These are phyloP conservation scores for Cyanocitta stelleri DNA, from an alignment of 2,113 vertebrate genomes.

Conservation along the genomic window DNA sequence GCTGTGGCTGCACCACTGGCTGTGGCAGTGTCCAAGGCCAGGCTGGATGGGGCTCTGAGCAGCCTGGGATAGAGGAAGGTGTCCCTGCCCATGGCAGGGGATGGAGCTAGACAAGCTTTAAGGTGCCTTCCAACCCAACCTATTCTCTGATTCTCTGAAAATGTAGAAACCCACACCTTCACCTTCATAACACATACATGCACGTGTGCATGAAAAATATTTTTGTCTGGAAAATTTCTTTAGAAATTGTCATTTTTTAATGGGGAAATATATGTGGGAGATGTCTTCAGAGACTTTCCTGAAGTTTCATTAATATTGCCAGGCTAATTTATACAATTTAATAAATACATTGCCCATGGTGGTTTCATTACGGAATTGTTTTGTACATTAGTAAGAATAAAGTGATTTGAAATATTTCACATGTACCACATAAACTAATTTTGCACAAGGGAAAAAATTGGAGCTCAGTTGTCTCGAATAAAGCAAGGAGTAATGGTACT, in stretches of 20 bases:
- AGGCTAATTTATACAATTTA: background rate
- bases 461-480: background rate
- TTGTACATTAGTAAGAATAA: background rate
- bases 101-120: background rate
- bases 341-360: background rate
- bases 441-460: background rate
- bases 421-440: background rate
- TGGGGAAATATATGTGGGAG: background rate
- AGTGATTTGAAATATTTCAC: background rate
- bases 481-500: background rate
- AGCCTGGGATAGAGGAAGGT: rapidly evolving
- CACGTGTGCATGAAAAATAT: no score
- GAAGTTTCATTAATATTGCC: background rate
- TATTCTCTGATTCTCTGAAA: background rate
- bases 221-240: background rate
- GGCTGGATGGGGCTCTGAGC: rapidly evolving
- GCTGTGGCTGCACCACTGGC: background rate
- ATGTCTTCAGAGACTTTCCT: background rate
- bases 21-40: background rate
- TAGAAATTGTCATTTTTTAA: background rate
- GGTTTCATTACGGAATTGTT: background rate
- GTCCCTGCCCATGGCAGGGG: background rate
- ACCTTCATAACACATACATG: rapidly evolving
- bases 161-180: background rate
- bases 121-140: background rate